Evolutionary conservation across 1,140 invertebrate species (phyloP), one percentile per base, ranked within the genome.

Genomic region (Drosophila cardini): DNA sequence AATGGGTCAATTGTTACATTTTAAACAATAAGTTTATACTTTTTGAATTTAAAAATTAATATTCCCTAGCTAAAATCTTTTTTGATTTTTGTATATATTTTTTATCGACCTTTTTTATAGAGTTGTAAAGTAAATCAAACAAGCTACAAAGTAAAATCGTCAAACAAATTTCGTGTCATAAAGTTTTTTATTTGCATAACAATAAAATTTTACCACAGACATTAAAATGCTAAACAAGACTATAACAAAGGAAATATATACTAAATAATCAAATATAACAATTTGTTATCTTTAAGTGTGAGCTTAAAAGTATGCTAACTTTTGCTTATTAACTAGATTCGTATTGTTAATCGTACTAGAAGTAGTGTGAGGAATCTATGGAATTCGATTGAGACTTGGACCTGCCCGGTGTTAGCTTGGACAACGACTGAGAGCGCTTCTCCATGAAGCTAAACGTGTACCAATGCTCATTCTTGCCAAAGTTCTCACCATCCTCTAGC

Each of bases 401-500:
- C 13, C 40, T 71, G 0, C 50, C 45, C 1, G 60, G 26, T 6
- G 78, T 50, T 18, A 91, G 56, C 2, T 70, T 75, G 26, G 70
- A 55, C 16, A 75, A 76, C 3, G 90, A 91, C 46, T 77, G 74
- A 0, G 80, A 76, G 0, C 90, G 90, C 32, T 73, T 73, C 34
- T 91, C 83, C 62, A 89, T 46, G 45, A 82, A 91, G 32, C 80
- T 89, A 11, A 91, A 91, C 11, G 58, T 77, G 38, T 76, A 91
- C 90, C 90, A 91, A 10, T 70, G 80, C 55, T 94, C 94, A 48
- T 93, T 92, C 57, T 93, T 93, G n/a, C 94, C 94, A 82, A 95
- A 95, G 8, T 92, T 78, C 87, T 95, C 94, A 0, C 94, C 94
- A 76, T 95, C 94, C 68, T 93, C 84, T 42, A 95, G 70, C 0